Percentiles rank a stretch among this genome's conserved stretches.
These are phyloP conservation scores for Tenualosa ilisha DNA, from an alignment of 2,797 vertebrate genomes.

Conservation along the genomic window DNA sequence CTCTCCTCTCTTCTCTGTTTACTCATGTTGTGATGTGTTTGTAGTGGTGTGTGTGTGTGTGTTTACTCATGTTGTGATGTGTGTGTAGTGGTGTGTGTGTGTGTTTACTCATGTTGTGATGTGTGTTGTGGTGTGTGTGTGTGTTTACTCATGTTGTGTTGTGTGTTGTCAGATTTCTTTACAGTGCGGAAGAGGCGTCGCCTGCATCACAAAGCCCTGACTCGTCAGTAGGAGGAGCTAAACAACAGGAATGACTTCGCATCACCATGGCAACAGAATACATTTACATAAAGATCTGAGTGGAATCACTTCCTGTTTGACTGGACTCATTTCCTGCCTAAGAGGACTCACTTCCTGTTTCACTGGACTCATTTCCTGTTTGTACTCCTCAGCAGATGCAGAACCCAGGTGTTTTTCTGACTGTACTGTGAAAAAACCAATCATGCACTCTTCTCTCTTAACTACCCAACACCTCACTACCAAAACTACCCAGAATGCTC, in stretches of 20 bases:
- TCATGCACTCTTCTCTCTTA: neutral
- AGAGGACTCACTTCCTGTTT: no score
- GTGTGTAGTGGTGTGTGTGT: neutral
- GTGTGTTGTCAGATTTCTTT: slow-evolving; percentile 71
- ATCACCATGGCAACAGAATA: slow-evolving; percentile 35
- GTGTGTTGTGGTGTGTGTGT: neutral
- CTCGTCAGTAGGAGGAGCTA: slow-evolving; percentile 60
- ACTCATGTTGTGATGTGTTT: no score
- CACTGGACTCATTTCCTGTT: neutral
- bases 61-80: no score
- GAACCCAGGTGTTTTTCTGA: neutral
- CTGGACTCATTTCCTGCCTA: neutral
- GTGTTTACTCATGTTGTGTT: neutral
- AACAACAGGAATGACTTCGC: neutral
- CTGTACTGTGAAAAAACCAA: neutral
- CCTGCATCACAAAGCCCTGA: slow-evolving; percentile 64
- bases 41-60: no score
- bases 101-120: neutral
- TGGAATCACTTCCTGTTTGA: neutral
- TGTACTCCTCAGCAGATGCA: neutral
- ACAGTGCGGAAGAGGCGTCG: slow-evolving; percentile 71
- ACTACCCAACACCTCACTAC: no score
- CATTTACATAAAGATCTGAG: slow-evolving; percentile 44
- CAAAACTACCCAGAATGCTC: no score
- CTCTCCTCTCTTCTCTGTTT: neutral